Evolutionary conservation across 2,113 vertebrate genomes (phyloP).

Genomic region (Kobus ellipsiprymnus): DNA sequence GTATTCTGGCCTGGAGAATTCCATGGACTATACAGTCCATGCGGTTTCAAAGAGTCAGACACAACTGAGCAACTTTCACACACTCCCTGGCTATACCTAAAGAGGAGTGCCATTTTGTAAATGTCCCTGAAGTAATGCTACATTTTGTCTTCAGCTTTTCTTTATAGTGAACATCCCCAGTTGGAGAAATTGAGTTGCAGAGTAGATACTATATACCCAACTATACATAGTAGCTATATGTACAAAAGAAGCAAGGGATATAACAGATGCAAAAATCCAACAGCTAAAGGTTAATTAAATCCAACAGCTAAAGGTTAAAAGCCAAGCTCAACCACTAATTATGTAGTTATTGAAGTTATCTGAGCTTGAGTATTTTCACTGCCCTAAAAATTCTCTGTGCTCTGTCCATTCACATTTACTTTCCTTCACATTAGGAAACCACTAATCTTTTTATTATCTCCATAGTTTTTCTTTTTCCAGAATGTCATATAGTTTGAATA

Average conservation of each 20-base stretch:
- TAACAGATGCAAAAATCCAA: not conserved
- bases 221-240: not conserved
- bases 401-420: not conserved
- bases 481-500: not conserved
- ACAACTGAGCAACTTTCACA: not conserved
- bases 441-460: not conserved
- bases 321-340: not conserved
- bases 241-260: not conserved
- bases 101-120: not conserved
- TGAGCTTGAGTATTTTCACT: not conserved
- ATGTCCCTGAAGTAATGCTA: not conserved
- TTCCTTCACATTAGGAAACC: not conserved
- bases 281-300: not conserved
- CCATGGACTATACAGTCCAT: not conserved
- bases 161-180: not conserved
- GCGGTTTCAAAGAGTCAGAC: not conserved
- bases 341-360: not conserved
- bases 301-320: not conserved
- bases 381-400: not conserved
- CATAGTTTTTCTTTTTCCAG: not conserved
- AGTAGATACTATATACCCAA: not conserved
- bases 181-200: not conserved
- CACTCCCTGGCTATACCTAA: not conserved
- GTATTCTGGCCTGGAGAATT: not conserved
- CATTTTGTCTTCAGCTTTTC: not conserved